Percentiles rank a stretch among this genome's conserved stretches.
Conservation (phyloP, 2,888 invertebrate genomes). For the Rambutsinella grinnellia region DNA sequence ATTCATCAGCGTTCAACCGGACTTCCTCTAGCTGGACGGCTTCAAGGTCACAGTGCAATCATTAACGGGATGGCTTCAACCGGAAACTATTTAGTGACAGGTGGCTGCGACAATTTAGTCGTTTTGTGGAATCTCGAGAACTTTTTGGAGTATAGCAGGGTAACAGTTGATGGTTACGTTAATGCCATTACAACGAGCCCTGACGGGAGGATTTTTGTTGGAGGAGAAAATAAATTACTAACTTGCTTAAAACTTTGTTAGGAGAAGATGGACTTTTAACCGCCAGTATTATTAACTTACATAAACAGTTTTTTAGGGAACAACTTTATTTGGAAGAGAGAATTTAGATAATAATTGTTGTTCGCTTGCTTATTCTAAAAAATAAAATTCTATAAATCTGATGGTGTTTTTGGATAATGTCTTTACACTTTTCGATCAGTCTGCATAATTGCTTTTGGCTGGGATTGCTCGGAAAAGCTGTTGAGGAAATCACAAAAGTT, state of each 20-base stretch:
- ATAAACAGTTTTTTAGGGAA: too few relatives aligned
- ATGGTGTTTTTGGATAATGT: too few relatives aligned
- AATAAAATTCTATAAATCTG: too few relatives aligned
- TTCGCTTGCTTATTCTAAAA: too few relatives aligned
- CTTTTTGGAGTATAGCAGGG: constrained; percentile 64
- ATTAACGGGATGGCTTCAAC: constrained; percentile 35
- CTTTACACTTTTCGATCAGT: background rate
- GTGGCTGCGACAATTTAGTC: constrained; percentile 71
- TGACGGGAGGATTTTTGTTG: constrained; percentile 45
- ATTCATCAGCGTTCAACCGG: constrained; percentile 72
- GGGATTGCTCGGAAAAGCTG: constrained; percentile 15
- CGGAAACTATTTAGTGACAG: constrained; percentile 67
- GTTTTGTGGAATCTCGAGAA: constrained; percentile 71
- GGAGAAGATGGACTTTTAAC: too few relatives aligned
- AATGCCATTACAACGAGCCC: constrained; percentile 69
- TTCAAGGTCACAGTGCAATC: constrained; percentile 60
- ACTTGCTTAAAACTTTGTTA: constrained; percentile 22
- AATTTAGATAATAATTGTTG: too few relatives aligned
- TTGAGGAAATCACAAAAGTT: constrained; percentile 50
- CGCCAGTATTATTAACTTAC: too few relatives aligned
- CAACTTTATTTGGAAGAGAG: too few relatives aligned
- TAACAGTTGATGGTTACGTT: constrained; percentile 69
- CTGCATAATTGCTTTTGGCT: background rate
- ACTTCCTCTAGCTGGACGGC: constrained; percentile 46
- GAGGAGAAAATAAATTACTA: constrained; percentile 58